phyloP scores from a whole-genome alignment of 2,113 vertebrate species.

The Dicerorhinus sumatrensis region DNA sequence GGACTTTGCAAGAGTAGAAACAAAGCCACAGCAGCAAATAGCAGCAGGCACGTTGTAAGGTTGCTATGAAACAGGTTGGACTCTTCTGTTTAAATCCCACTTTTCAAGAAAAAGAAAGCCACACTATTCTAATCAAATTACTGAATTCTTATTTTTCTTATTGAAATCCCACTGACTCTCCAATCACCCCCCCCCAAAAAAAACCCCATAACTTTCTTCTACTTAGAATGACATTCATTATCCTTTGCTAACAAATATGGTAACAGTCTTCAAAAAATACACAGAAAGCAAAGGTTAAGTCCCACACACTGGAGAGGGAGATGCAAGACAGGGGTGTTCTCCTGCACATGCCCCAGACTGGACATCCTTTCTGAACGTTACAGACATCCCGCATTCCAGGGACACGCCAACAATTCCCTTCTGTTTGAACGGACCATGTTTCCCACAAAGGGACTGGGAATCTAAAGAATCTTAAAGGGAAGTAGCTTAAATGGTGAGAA shows the following conservation, averaged over 20 bases:
- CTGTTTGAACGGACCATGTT: neutral
- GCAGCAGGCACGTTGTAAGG: neutral
- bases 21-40: neutral
- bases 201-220: neutral
- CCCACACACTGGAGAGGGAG: neutral
- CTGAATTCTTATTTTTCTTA: neutral
- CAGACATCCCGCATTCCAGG: neutral
- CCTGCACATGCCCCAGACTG: too few species aligned
- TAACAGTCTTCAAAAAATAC: neutral
- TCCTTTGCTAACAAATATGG: neutral
- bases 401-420: neutral
- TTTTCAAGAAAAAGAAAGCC: neutral
- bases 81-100: neutral
- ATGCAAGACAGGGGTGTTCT: neutral
- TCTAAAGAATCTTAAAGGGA: neutral
- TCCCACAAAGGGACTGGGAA: neutral
- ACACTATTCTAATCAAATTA: neutral
- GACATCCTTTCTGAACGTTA: neutral
- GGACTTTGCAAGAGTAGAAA: neutral
- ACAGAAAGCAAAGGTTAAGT: neutral
- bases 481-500: neutral
- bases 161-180: neutral
- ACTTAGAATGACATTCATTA: neutral
- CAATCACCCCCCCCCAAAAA: neutral
- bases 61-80: neutral